phyloP scores from a whole-genome alignment of 2,113 vertebrate species.

The Callaeas wilsoni region DNA sequence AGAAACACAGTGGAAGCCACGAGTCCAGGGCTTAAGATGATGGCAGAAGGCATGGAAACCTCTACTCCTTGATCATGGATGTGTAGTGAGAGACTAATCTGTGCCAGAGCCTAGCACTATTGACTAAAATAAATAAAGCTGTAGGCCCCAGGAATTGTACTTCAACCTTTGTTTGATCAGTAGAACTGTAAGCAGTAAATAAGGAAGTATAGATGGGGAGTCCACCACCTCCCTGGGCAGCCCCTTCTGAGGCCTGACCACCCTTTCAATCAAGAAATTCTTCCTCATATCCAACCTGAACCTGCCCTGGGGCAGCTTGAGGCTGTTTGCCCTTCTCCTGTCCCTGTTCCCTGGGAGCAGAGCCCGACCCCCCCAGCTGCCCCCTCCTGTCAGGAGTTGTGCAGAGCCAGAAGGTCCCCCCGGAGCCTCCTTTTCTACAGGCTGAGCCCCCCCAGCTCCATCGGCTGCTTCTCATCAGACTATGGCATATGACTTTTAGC shows the following conservation, averaged over 20 bases:
- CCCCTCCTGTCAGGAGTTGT: background rate
- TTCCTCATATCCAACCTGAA: background rate
- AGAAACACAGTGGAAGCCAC: background rate
- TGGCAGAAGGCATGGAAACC: background rate
- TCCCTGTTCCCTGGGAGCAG: background rate
- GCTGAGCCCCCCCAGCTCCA: background rate
- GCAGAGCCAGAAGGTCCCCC: background rate
- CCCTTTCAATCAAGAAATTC: background rate
- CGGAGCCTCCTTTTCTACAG: background rate
- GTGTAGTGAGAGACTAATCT: background rate
- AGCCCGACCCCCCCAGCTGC: rapidly evolving
- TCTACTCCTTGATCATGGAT: background rate
- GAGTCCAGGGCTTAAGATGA: background rate
- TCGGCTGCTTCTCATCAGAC: background rate
- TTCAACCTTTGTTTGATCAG: background rate
- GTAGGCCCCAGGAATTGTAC: background rate
- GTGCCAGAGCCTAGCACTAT: background rate
- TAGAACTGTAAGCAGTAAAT: background rate
- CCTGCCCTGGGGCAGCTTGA: rapidly evolving
- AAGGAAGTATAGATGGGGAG: background rate
- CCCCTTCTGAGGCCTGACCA: background rate
- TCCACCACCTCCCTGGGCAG: background rate
- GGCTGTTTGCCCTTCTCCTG: background rate
- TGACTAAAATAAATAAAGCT: background rate
- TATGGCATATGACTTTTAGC: background rate